These are phyloP conservation scores for Metopia argyrocephala DNA, from an alignment of 2,888 invertebrate genomes.

Conservation along the genomic window DNA sequence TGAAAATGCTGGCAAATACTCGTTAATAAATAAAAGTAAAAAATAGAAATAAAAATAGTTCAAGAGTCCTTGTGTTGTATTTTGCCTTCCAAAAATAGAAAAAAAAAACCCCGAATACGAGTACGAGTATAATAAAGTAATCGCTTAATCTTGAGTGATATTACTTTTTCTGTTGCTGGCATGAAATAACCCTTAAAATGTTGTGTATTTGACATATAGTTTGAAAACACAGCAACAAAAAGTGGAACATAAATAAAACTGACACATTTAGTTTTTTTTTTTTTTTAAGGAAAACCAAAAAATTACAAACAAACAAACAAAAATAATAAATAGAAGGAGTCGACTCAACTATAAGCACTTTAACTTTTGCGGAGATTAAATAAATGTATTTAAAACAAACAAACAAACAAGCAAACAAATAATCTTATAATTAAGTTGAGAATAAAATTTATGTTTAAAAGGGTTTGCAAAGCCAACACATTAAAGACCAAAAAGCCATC, in stretches of 20 bases:
- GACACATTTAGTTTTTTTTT: constrained; percentile 1
- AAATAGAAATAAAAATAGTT: constrained; percentile 1
- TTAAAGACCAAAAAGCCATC: background rate
- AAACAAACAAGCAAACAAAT: background rate
- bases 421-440: background rate
- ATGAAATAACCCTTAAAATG: background rate
- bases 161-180: background rate
- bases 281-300: background rate
- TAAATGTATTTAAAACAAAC: background rate
- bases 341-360: background rate
- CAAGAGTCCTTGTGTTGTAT: background rate
- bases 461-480: background rate
- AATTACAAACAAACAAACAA: background rate
- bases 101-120: no score
- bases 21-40: background rate
- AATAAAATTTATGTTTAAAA: background rate
- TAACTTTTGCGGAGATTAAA: background rate
- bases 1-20: background rate
- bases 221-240: background rate
- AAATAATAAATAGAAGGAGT: no score
- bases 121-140: constrained; percentile 20
- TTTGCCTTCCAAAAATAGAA: background rate
- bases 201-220: background rate
- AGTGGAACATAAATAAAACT: constrained; percentile 18
- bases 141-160: constrained; percentile 10